Evolutionary conservation across 2,113 vertebrate genomes (phyloP), one percentile per base, ranked within the genome.

Genomic region (Rhea americana): DNA sequence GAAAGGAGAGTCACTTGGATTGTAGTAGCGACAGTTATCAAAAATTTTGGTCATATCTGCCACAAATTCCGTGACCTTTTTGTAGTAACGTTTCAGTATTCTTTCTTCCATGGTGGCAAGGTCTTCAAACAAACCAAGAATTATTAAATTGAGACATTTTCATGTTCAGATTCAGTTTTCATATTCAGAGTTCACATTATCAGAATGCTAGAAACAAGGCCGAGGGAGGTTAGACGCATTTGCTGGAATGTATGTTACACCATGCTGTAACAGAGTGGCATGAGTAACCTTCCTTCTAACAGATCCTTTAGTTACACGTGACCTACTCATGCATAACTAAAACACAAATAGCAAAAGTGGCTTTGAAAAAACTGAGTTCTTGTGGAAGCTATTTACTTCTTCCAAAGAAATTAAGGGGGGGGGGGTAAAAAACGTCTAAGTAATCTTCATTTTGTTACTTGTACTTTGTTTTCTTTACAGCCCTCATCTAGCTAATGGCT

Each of bases 11-110:
- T 99, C 99, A 71, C 98, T 99, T 80, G 99, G 99, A 97, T 99
- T 99, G 98, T 99, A 99, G 93, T 99, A 99, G 98, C 99, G 99
- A 97, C 99, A 99, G 98, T 99, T 99, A 98, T 99, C 99, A 91
- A 99, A 99, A 97, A 99, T 99, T 99, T 99, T 99, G 99, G 99
- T 99, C 99, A 99, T 99, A 96, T 99, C 99, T 77, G 99, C 99
- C 97, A 99, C 99, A 93, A 99, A 99, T 97, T 99, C 99, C 0
- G 99, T 99, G 94, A 99, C 98, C 96, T 99, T 99, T 97, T 98
- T 98, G 97, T 99, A 99, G 97, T 98, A 99, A 67, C 99, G 98
- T 70, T 98, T 99, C 86, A 99, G 98, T 95, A 99, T 97, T 95
- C 98, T 98, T 79, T 99, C 98, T 77, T 99, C 99, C 99, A 99